phyloP scores from a whole-genome alignment of 2,797 vertebrate genomes.

The Naso thynnoides region DNA sequence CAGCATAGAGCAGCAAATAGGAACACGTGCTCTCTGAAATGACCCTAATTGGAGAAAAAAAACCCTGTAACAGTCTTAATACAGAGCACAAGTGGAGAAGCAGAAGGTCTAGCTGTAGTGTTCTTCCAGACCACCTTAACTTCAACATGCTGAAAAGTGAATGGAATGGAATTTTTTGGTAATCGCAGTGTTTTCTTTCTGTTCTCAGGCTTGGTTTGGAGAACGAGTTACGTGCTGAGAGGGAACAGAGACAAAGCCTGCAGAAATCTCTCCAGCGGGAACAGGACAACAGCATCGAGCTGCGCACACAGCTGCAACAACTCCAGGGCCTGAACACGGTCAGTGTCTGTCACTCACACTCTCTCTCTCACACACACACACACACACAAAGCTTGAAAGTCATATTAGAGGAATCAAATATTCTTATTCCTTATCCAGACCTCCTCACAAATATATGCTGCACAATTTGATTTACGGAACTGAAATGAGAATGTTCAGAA shows the following conservation, averaged over 20 bases:
- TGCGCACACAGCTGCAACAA: conserved; percentile 94
- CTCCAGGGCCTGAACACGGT: conserved; percentile 92
- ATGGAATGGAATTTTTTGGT: too few species aligned
- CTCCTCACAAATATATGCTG: too few species aligned
- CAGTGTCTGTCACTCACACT: conserved; percentile 34
- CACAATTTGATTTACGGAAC: background rate
- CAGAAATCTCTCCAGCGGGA: conserved; percentile 92
- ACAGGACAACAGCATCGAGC: conserved; percentile 90
- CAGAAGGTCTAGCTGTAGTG: too few species aligned
- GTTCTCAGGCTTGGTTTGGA: conserved; percentile 89
- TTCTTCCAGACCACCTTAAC: too few species aligned
- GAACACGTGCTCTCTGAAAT: too few species aligned
- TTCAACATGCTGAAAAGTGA: too few species aligned
- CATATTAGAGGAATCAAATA: too few species aligned
- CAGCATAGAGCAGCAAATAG: too few species aligned
- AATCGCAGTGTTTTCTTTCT: conserved; percentile 9
- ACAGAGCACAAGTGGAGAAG: too few species aligned
- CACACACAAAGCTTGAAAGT: background rate
- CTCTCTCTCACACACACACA: background rate
- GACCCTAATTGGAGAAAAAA: too few species aligned
- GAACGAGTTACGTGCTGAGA: conserved; percentile 91
- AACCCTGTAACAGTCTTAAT: too few species aligned
- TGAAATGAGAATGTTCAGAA: background rate
- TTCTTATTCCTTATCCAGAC: too few species aligned
- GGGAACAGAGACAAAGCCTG: conserved; percentile 92